These are phyloP conservation scores for Colletes collaris DNA, from an alignment of 2,888 invertebrate genomes.

Conservation along the genomic window DNA sequence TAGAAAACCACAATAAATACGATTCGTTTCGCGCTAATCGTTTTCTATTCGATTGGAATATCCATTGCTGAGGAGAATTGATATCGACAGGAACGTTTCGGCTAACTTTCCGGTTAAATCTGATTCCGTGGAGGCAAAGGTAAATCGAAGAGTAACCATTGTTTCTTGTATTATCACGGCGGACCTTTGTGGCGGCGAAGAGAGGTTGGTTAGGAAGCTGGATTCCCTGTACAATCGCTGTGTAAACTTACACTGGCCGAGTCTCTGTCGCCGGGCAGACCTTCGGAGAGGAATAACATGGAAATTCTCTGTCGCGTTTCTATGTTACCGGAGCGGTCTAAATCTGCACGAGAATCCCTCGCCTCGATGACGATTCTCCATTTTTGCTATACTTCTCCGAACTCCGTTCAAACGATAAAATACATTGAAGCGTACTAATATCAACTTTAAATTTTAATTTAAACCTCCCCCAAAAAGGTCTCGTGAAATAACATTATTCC, in stretches of 20 bases:
- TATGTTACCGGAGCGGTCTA: slow-evolving; percentile 12
- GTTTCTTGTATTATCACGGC: slow-evolving; percentile 20
- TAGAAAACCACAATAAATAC: too few species aligned
- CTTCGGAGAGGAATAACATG: slow-evolving; percentile 23
- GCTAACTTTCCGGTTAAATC: slow-evolving; percentile 8
- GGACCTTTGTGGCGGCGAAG: slow-evolving; percentile 33
- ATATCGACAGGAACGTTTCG: neutral
- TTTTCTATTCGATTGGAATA: too few species aligned
- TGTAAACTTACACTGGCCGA: slow-evolving; percentile 41
- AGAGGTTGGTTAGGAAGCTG: neutral
- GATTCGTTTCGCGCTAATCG: too few species aligned
- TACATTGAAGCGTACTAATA: neutral
- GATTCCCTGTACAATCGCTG: slow-evolving; percentile 24
- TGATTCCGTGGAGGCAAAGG: slow-evolving; percentile 2
- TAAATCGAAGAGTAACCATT: slow-evolving; percentile 24
- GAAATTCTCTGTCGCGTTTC: slow-evolving; percentile 32
- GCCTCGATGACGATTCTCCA: slow-evolving; percentile 1
- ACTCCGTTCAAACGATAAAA: neutral
- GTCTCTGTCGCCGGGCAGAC: slow-evolving; percentile 14
- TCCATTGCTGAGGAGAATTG: neutral
- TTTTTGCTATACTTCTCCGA: slow-evolving; percentile 11
- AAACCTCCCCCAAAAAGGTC: too few species aligned
- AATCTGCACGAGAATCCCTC: slow-evolving; percentile 11
- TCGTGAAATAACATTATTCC: too few species aligned
- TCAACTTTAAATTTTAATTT: too few species aligned